These are phyloP conservation scores for Xiphias gladius DNA, from an alignment of 2,113 vertebrate species.

Conservation along the genomic window DNA sequence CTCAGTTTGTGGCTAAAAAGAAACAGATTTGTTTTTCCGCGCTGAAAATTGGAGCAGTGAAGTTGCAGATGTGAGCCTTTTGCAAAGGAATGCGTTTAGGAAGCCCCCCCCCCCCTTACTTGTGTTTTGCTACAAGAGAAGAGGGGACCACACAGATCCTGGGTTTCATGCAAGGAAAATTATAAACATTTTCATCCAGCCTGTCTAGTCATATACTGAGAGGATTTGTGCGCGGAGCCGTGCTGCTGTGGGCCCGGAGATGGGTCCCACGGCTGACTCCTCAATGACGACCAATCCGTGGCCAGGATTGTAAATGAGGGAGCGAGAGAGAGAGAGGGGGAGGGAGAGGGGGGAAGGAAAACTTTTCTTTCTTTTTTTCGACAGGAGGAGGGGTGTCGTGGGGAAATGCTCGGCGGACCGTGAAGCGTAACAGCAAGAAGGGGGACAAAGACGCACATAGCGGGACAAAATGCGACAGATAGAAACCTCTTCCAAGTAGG, in stretches of 20 bases:
- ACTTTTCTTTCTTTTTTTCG: conserved; percentile 72
- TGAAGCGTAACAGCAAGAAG: conserved; percentile 82
- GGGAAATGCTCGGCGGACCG: conserved; percentile 80
- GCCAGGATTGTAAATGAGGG: conserved; percentile 71
- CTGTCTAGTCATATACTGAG: conserved; percentile 57
- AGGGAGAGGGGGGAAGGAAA: conserved; percentile 56
- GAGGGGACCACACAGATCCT: conserved; percentile 79
- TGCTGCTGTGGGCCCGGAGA: conserved; percentile 62
- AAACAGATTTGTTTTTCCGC: conserved; percentile 69
- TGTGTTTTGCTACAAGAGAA: conserved; percentile 57
- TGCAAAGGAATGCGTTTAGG: conserved; percentile 71
- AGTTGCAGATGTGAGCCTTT: conserved; percentile 78
- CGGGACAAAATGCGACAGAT: conserved; percentile 57
- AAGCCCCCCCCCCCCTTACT: conserved; percentile 19
- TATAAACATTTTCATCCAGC: conserved; percentile 71
- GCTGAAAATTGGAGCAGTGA: conserved; percentile 55
- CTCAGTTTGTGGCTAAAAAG: conserved; percentile 49
- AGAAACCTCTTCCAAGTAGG: conserved; percentile 32
- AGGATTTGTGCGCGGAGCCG: conserved; percentile 57
- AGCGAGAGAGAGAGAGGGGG: conserved; percentile 50
- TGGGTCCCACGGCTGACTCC: conserved; percentile 74
- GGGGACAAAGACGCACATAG: conserved; percentile 80
- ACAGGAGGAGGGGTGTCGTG: conserved; percentile 76
- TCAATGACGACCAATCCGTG: conserved; percentile 78
- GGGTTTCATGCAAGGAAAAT: conserved; percentile 57